Percentiles rank a stretch among this genome's conserved stretches.
phyloP scores from a whole-genome alignment of 2,888 invertebrate species.

The Tenthredo mesomela region DNA sequence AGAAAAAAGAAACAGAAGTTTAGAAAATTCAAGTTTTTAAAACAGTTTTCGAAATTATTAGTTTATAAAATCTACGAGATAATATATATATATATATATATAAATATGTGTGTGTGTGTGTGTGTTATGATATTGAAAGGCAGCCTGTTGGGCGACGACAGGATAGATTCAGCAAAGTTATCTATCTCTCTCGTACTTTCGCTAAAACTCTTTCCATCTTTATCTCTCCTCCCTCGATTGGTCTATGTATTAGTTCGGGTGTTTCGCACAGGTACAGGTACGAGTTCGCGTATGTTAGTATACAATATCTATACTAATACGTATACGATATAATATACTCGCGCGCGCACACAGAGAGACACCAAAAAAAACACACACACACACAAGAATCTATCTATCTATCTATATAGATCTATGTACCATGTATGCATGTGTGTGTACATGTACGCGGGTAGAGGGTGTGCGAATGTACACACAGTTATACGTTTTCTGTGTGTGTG shows the following conservation, averaged over 20 bases:
- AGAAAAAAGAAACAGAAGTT: not conserved
- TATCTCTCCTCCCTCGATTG: constrained; percentile 41
- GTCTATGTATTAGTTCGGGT: not conserved
- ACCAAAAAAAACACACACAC: not conserved
- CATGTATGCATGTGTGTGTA: not conserved
- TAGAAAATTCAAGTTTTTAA: not conserved
- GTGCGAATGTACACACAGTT: not conserved
- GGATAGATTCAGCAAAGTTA: constrained; percentile 18
- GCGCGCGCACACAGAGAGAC: not conserved
- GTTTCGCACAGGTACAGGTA: not conserved
- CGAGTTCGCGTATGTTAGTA: not conserved
- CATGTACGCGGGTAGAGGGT: not conserved
- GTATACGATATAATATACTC: not conserved
- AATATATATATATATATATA: not conserved
- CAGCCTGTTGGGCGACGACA: constrained; percentile 30
- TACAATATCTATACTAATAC: not conserved
- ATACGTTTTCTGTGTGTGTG: not conserved
- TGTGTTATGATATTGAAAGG: constrained; percentile 23
- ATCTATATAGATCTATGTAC: not conserved
- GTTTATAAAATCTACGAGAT: not conserved
- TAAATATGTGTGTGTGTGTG: not conserved
- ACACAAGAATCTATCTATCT: not conserved
- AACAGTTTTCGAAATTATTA: not conserved
- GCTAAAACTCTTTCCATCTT: constrained; percentile 51
- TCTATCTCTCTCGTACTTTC: constrained; percentile 57